Evolutionary conservation across 2,888 invertebrate species (phyloP).

Genomic region (Ornithoptera alexandrae): DNA sequence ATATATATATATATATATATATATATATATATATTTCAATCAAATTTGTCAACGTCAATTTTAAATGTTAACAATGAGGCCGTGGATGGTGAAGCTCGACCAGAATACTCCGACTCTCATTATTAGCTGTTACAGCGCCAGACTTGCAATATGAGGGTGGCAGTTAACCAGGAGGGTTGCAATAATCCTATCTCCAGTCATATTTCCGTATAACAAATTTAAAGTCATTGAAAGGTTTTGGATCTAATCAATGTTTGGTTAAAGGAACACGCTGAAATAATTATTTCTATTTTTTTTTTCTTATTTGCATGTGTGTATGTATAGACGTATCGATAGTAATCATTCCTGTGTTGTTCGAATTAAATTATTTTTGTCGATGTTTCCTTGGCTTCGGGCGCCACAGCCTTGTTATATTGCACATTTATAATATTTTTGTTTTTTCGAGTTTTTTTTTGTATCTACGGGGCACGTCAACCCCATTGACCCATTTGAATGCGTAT

Average conservation of each 20-base stretch:
- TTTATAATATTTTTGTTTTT: conserved; percentile 34
- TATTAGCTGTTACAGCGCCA: too few species aligned
- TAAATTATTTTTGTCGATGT: conserved; percentile 49
- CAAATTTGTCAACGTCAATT: neutral
- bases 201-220: conserved; percentile 33
- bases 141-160: too few species aligned
- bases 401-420: conserved; percentile 45
- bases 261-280: conserved; percentile 46
- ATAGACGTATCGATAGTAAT: conserved; percentile 54
- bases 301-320: conserved; percentile 39
- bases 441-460: too few species aligned
- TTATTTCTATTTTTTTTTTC: conserved; percentile 17
- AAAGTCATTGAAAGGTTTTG: conserved; percentile 45
- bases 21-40: neutral
- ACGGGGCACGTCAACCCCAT: too few species aligned
- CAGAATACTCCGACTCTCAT: too few species aligned
- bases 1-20: too few species aligned
- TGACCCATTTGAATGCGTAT: too few species aligned
- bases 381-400: conserved; percentile 44
- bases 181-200: too few species aligned
- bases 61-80: too few species aligned
- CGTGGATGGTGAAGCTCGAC: too few species aligned
- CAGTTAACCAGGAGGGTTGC: too few species aligned
- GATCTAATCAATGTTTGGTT: conserved; percentile 59
- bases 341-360: conserved; percentile 73